Evolutionary conservation across 2,113 vertebrate species (phyloP), one percentile per base, ranked within the genome.

Genomic region (Heterotis niloticus): DNA sequence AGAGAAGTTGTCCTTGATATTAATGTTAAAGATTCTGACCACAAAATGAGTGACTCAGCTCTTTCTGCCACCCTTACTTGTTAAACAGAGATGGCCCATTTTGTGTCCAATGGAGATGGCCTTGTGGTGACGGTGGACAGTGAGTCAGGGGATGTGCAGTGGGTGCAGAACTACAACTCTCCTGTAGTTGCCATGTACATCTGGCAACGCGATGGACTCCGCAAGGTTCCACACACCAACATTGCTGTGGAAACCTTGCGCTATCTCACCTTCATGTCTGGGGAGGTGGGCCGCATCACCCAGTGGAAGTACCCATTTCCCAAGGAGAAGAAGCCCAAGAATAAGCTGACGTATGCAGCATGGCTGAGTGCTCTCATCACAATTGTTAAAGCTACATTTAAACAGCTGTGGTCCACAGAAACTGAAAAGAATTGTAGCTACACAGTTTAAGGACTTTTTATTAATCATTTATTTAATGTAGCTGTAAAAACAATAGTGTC

Each of bases 231-330:
- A 77, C 98, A 98, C 87, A 95, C 96, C 4, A 99, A 98, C 0
- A 94, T 99, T 0, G 98, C 95, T 0, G 94, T 97, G 78, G 98
- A 99, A 88, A 99, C 98, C 0, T 91, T 99, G 87, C 95, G 96
- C 1, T 99, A 99, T 83, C 89, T 99, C 84, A 99, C 97, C 0
- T 98, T 98, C 91, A 96, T 98, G 96, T 98, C 97, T 0, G 98
- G 97, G 69, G 96, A 98, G 85, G 95, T 96, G 10, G 97, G 97
- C 20, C 96, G 95, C 84, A 98, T 99, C 86, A 99, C 96, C 10
- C 96, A 96, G 89, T 99, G 98, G 98, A 98, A 96, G 85, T 98
- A 99, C 29, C 97, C 98, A 0, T 98, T 99, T 83, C 98, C 96
- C 10, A 95, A 94, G 87, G 96, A 98, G 90, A 95, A 93, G 0